These are phyloP conservation scores for Rhinogobius similis DNA, from an alignment of 2,113 vertebrate species.

Conservation along the genomic window DNA sequence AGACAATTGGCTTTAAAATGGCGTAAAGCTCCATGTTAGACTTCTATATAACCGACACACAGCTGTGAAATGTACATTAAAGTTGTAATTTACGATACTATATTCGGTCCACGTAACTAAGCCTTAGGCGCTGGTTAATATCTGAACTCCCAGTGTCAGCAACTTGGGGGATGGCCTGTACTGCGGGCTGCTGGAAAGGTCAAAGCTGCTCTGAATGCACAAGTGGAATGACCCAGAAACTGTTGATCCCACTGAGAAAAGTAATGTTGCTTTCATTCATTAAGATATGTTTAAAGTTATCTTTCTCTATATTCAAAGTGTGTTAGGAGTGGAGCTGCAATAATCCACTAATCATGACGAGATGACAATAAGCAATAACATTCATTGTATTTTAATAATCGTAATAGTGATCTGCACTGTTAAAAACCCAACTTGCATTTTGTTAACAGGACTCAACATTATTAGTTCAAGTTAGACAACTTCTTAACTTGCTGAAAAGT, in stretches of 20 bases:
- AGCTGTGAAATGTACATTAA: conserved; percentile 13
- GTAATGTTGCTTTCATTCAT: conserved; percentile 6
- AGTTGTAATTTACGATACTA: conserved; percentile 13
- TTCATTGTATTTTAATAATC: too few relatives aligned
- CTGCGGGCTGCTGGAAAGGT: conserved; percentile 34
- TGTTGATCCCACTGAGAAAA: conserved; percentile 24
- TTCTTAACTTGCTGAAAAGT: too few relatives aligned
- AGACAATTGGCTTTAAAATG: conserved; percentile 8
- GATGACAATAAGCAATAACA: too few relatives aligned
- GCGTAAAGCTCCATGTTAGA: conserved; percentile 15
- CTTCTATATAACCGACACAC: conserved; percentile 5
- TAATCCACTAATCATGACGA: too few relatives aligned
- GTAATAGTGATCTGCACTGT: too few relatives aligned
- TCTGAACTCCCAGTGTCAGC: conserved; percentile 29
- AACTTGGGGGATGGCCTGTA: conserved; percentile 24
- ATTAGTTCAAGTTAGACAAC: too few relatives aligned
- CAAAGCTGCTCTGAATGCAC: conserved; percentile 26
- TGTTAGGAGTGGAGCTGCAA: too few relatives aligned
- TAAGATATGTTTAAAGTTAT: not conserved
- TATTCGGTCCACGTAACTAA: not conserved
- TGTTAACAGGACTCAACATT: too few relatives aligned
- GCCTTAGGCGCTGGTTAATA: conserved; percentile 23
- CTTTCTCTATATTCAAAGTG: too few relatives aligned
- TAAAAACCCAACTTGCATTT: too few relatives aligned
- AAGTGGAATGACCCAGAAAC: conserved; percentile 25